A percentile compares a stretch with the other conserved stretches of the same genome.
These are phyloP conservation scores for Pasiphila rectangulata DNA, from an alignment of 2,888 invertebrate species.

Conservation along the genomic window DNA sequence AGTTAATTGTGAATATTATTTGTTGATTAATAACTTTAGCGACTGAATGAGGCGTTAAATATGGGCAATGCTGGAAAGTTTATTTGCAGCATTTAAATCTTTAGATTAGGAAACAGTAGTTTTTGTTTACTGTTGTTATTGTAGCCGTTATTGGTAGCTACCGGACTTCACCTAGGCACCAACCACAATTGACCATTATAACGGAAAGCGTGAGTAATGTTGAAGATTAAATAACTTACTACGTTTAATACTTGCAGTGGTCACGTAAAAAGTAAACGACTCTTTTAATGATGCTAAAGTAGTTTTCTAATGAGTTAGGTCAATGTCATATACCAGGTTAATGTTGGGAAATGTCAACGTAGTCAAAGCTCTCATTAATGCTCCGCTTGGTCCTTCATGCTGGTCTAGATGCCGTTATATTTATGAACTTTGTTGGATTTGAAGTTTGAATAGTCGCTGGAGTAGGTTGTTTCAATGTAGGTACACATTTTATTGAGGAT, in stretches of 20 bases:
- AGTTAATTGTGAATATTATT: no score
- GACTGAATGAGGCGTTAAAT: constrained; percentile 13
- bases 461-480: background rate
- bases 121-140: background rate
- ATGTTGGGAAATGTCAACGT: constrained; percentile 24
- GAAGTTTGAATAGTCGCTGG: background rate
- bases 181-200: constrained; percentile 23
- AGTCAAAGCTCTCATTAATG: background rate
- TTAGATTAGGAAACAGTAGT: background rate
- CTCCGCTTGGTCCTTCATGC: background rate
- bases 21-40: constrained; percentile 22
- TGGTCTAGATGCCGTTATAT: background rate
- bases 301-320: constrained; percentile 25
- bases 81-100: constrained; percentile 20
- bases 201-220: constrained; percentile 21
- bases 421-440: background rate
- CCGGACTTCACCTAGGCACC: background rate
- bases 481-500: no score
- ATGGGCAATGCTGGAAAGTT: constrained; percentile 24
- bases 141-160: background rate
- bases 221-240: no score
- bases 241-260: constrained; percentile 7
- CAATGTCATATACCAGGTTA: constrained; percentile 16
- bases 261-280: constrained; percentile 20
- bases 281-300: constrained; percentile 21